These are phyloP conservation scores for Steinernema carpocapsae DNA, from an alignment of 2,888 invertebrate genomes.

Conservation along the genomic window DNA sequence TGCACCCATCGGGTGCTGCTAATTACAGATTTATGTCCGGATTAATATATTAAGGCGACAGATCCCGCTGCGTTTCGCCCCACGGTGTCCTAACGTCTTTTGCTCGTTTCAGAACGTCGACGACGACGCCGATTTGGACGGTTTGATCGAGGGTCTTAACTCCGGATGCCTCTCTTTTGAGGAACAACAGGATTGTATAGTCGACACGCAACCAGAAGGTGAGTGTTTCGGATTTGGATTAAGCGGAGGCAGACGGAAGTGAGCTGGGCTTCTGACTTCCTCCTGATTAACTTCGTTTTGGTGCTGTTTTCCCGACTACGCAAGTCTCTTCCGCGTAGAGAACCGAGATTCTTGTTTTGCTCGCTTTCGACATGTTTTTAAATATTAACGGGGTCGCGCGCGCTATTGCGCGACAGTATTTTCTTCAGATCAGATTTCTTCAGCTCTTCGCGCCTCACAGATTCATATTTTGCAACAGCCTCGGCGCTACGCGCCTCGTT, in stretches of 20 bases:
- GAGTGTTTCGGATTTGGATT: neutral
- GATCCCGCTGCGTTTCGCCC: neutral
- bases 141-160: constrained; percentile 54
- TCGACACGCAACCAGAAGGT: constrained; percentile 47
- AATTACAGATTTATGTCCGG: constrained; percentile 10
- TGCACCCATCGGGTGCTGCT: neutral
- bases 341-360: constrained; percentile 4
- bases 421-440: too few relatives aligned
- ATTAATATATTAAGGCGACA: constrained; percentile 10
- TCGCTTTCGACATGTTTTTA: neutral
- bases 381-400: too few relatives aligned
- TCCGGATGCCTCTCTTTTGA: constrained; percentile 54
- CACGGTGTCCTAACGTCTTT: too few relatives aligned
- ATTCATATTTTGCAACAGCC: too few relatives aligned
- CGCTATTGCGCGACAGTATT: too few relatives aligned
- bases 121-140: constrained; percentile 40
- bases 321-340: neutral
- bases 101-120: constrained; percentile 30
- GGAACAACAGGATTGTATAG: constrained; percentile 53
- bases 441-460: too few relatives aligned
- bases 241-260: neutral
- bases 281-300: constrained; percentile 13
- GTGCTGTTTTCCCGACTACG: neutral
- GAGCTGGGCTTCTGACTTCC: neutral
- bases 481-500: too few relatives aligned